These are phyloP conservation scores for Sclerurus mexicanus DNA, from an alignment of 2,113 vertebrate genomes.

Conservation along the genomic window DNA sequence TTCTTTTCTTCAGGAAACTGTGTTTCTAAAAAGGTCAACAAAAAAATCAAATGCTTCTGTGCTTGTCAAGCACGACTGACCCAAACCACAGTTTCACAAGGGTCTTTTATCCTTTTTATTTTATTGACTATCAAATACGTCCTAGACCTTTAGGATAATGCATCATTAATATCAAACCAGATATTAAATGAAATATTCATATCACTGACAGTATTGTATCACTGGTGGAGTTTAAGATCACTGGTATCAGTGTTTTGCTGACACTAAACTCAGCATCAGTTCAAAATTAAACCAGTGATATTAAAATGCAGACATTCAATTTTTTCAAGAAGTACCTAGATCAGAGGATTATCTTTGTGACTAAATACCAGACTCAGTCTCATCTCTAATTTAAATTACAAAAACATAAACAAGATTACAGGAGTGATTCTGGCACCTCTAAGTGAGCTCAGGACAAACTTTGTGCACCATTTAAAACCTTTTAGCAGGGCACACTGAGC, in stretches of 20 bases:
- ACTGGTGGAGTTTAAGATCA: not conserved
- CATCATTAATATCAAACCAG: not conserved
- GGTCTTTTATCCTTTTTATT: not conserved
- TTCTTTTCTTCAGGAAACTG: not conserved
- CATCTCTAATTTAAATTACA: not conserved
- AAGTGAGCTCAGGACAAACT: not conserved
- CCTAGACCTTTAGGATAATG: not conserved
- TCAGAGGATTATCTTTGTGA: not conserved
- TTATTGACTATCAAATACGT: not conserved
- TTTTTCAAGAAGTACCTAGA: not conserved
- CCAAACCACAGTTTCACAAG: not conserved
- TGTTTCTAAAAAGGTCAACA: not conserved
- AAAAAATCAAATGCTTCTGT: not conserved
- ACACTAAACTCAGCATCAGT: not conserved
- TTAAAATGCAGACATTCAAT: not conserved
- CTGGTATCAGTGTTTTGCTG: not conserved
- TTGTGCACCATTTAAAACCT: not conserved
- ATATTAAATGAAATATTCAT: not conserved
- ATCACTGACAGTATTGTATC: not conserved
- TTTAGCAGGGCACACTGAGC: not conserved
- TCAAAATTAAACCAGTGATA: not conserved
- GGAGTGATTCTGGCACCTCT: not conserved
- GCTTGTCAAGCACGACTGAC: not conserved
- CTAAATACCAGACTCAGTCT: not conserved
- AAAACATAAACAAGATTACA: not conserved